These are phyloP conservation scores for Platycercus adscitus DNA, from an alignment of 2,113 vertebrate genomes.

Conservation along the genomic window DNA sequence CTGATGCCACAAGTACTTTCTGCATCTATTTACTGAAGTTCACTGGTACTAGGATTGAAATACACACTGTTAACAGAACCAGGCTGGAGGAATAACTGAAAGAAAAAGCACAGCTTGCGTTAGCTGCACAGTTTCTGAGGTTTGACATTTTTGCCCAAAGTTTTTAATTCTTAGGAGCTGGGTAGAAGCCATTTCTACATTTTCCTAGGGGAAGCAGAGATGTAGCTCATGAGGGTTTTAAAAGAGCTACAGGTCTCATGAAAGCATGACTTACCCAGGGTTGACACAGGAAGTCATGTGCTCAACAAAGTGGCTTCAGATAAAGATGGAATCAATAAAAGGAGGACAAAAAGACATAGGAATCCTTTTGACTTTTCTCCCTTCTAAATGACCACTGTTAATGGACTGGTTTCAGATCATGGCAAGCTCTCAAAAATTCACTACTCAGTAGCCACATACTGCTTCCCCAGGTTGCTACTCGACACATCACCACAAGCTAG, in stretches of 20 bases:
- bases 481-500: not conserved
- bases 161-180: not conserved
- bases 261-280: not conserved
- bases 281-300: not conserved
- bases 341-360: not conserved
- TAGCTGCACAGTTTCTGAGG: not conserved
- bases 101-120: not conserved
- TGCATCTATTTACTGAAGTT: not conserved
- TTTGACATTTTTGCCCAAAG: not conserved
- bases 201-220: not conserved
- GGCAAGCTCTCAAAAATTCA: not conserved
- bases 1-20: not conserved
- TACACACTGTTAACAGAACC: not conserved
- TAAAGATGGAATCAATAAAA: not conserved
- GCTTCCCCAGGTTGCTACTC: not conserved
- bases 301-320: not conserved
- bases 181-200: not conserved
- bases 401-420: not conserved
- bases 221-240: not conserved
- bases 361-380: not conserved
- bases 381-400: not conserved
- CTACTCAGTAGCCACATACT: not conserved
- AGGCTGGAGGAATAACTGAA: not conserved
- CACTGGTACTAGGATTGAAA: not conserved
- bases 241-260: not conserved